Evolutionary conservation across 1,140 invertebrate species (phyloP).

Genomic region (Drosophila baimaii): DNA sequence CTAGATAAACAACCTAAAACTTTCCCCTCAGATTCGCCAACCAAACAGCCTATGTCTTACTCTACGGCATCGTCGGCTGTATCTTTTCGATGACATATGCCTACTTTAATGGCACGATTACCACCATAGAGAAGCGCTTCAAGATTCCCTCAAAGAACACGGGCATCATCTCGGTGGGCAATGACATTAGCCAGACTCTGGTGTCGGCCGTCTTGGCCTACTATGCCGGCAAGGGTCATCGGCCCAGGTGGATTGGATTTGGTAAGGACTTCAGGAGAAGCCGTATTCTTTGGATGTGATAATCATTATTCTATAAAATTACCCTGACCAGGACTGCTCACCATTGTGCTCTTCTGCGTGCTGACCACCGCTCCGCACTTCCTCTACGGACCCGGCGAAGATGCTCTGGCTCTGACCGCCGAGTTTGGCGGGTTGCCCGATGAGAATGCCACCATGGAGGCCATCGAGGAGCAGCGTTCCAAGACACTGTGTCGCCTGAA

Average conservation of each 20-base stretch:
- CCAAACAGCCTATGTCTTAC: slow-evolving; percentile 90
- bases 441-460: slow-evolving; percentile 80
- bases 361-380: slow-evolving; percentile 90
- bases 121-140: slow-evolving; percentile 92
- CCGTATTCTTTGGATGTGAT: slow-evolving; percentile 85
- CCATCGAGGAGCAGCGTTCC: slow-evolving; percentile 75
- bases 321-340: slow-evolving; percentile 86
- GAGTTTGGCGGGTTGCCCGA: slow-evolving; percentile 86
- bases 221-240: slow-evolving; percentile 74
- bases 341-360: slow-evolving; percentile 89
- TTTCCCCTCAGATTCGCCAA: slow-evolving; percentile 87
- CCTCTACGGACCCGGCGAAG: slow-evolving; percentile 89
- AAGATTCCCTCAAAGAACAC: slow-evolving; percentile 91
- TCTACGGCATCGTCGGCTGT: slow-evolving; percentile 90
- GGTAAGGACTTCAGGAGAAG: slow-evolving; percentile 77
- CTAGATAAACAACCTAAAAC: neutral
- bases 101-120: slow-evolving; percentile 91
- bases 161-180: slow-evolving; percentile 90
- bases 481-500: slow-evolving; percentile 82
- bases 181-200: slow-evolving; percentile 84
- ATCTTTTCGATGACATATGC: slow-evolving; percentile 90
- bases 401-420: slow-evolving; percentile 87
- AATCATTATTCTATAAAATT: slow-evolving; percentile 68
- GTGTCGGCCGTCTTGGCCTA: slow-evolving; percentile 71
- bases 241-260: slow-evolving; percentile 78